These are phyloP conservation scores for Odontomachus brunneus DNA, from an alignment of 1,140 invertebrate species.

Conservation along the genomic window DNA sequence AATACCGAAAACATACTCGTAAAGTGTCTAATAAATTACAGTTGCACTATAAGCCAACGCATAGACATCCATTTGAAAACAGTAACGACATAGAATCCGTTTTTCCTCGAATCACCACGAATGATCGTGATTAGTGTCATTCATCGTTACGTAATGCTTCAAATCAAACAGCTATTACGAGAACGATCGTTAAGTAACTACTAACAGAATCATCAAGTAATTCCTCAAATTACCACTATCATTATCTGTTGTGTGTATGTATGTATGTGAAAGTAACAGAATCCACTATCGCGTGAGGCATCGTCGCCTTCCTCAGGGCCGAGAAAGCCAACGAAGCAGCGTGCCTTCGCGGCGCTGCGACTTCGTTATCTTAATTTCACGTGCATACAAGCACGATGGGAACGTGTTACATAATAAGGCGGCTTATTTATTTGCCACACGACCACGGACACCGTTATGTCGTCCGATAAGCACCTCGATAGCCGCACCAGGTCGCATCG, in stretches of 20 bases:
- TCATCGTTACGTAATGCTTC: too few species aligned
- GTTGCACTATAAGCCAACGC: neutral
- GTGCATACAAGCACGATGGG: constrained; percentile 16
- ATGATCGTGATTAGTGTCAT: neutral
- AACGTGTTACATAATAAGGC: constrained; percentile 65
- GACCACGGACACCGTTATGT: constrained; percentile 63
- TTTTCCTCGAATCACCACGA: neutral
- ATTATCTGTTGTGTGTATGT: too few species aligned
- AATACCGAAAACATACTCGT: too few species aligned
- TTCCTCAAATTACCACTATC: too few species aligned
- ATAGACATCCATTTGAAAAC: neutral
- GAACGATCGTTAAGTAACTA: too few species aligned
- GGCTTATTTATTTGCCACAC: constrained; percentile 66
- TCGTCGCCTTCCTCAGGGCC: neutral
- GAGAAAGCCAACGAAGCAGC: neutral
- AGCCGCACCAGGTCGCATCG: constrained; percentile 63
- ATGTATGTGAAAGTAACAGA: too few species aligned
- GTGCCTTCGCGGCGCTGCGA: neutral
- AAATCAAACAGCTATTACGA: too few species aligned
- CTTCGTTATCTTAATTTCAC: constrained; percentile 68
- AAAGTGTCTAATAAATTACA: neutral
- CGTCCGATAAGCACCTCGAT: constrained; percentile 67
- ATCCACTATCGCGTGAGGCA: too few species aligned
- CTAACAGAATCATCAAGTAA: too few species aligned
- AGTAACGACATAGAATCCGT: neutral